Percentiles rank a stretch among this genome's conserved stretches.
Conservation (phyloP, 35 echinoderm and acorn worm genomes). For the Patiria miniata region DNA sequence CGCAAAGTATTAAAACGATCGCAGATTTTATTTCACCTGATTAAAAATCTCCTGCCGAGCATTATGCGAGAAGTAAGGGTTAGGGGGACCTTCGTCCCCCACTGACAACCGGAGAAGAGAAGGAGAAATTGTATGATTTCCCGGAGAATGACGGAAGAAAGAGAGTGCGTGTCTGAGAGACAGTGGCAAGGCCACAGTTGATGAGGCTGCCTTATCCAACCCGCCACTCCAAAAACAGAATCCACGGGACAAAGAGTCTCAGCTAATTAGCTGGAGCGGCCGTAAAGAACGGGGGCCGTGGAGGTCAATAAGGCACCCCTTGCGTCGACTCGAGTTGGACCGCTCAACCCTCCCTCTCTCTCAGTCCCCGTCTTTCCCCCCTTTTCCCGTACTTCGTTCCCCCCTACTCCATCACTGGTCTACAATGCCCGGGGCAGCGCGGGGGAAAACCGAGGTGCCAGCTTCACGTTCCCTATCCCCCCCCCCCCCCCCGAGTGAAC, state of each 20-base stretch:
- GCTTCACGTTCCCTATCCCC: not conserved
- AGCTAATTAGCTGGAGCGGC: not conserved
- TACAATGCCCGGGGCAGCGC: not conserved
- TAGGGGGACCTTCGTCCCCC: too few species aligned
- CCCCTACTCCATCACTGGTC: not conserved
- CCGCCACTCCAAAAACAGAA: not conserved
- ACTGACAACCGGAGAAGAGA: too few species aligned
- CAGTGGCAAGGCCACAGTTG: too few species aligned
- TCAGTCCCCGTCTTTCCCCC: not conserved
- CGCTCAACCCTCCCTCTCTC: too few species aligned
- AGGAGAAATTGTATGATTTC: too few species aligned
- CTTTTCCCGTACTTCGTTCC: not conserved
- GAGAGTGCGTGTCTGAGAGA: too few species aligned
- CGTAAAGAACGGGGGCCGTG: not conserved
- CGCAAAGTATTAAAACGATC: too few species aligned
- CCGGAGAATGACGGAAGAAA: too few species aligned
- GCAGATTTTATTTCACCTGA: too few species aligned
- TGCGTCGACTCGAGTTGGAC: not conserved
- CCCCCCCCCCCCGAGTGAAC: not conserved
- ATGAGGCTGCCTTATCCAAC: constrained; percentile 1
- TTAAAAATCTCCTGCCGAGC: too few species aligned
- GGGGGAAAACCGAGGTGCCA: constrained; percentile 8
- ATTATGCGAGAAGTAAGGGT: too few species aligned
- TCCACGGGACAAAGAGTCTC: constrained; percentile 5
- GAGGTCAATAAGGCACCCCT: not conserved